Evolutionary conservation across 2,797 vertebrate species (phyloP).

Genomic region (Anguilla anguilla): DNA sequence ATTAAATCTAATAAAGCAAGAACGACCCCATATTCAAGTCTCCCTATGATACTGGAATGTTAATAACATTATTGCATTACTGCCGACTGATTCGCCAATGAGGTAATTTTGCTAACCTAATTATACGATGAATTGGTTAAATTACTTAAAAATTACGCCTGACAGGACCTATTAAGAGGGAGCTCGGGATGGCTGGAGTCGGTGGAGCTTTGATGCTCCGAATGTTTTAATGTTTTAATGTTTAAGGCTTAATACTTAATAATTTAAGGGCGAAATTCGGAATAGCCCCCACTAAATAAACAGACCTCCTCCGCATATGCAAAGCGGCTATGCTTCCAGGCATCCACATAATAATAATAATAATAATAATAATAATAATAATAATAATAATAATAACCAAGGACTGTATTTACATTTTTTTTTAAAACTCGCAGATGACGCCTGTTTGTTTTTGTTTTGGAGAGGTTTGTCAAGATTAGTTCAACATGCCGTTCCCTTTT

Average conservation of each 20-base stretch:
- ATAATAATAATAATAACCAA: neutral
- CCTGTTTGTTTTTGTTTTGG: conserved; percentile 1
- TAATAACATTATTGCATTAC: conserved; percentile 67
- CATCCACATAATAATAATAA: neutral
- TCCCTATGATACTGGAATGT: conserved; percentile 55
- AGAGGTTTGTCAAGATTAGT: neutral
- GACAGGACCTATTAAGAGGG: conserved; percentile 52
- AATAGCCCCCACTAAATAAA: neutral
- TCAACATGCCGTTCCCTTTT: neutral
- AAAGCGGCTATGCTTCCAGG: neutral
- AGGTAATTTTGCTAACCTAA: conserved; percentile 59
- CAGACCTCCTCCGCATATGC: conserved; percentile 20
- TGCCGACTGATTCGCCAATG: conserved; percentile 45
- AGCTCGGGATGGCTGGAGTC: conserved; percentile 41
- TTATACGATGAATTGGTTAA: conserved; percentile 58
- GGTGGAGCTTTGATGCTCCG: conserved; percentile 49
- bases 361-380: neutral
- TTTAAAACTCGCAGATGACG: neutral
- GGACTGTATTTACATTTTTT: neutral
- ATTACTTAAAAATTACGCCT: conserved; percentile 59
- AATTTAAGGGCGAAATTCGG: conserved; percentile 13
- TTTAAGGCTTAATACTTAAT: conserved; percentile 38
- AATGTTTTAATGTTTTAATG: too few species aligned
- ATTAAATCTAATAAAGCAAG: conserved; percentile 46
- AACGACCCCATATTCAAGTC: conserved; percentile 45